A percentile compares a stretch with the other conserved stretches of the same genome.
Evolutionary conservation across 2,888 invertebrate genomes (phyloP).

Genomic region (Gymnoscelis rufifasciata): DNA sequence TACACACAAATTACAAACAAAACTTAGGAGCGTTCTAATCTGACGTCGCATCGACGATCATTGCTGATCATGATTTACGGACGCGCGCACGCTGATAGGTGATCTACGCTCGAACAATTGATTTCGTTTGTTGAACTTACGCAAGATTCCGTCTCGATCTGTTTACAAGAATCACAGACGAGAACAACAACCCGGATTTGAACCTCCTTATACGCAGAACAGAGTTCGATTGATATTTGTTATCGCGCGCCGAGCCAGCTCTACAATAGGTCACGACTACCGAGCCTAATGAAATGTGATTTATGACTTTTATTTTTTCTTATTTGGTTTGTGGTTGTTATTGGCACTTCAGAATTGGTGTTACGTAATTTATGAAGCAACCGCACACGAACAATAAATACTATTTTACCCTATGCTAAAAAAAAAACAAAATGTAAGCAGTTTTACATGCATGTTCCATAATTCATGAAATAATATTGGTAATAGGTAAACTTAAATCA

Average conservation of each 20-base stretch:
- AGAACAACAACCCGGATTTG: slow-evolving; percentile 9
- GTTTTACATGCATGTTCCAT: no score
- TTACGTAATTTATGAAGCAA: slow-evolving; percentile 3
- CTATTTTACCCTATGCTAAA: no score
- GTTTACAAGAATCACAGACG: slow-evolving; percentile 19
- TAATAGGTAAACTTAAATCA: no score
- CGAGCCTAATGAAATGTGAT: slow-evolving; percentile 58
- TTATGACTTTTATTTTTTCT: slow-evolving; percentile 52
- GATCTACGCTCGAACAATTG: slow-evolving; percentile 64
- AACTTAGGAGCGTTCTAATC: slow-evolving; percentile 71
- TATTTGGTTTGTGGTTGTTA: slow-evolving; percentile 31
- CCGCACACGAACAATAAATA: background rate
- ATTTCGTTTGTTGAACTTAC: slow-evolving; percentile 61
- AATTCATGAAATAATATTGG: no score
- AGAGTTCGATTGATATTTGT: slow-evolving; percentile 29
- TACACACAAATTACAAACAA: slow-evolving; percentile 71
- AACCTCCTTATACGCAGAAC: slow-evolving; percentile 13
- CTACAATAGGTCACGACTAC: slow-evolving; percentile 53
- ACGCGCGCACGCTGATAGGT: slow-evolving; percentile 69
- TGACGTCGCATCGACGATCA: slow-evolving; percentile 73
- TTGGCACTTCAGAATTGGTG: slow-evolving; percentile 2
- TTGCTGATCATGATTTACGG: slow-evolving; percentile 75
- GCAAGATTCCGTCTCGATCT: slow-evolving; percentile 26
- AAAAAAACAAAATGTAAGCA: no score
- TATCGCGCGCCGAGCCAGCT: slow-evolving; percentile 36